These are phyloP conservation scores for Tigriopus japonicus DNA, from an alignment of 1,140 invertebrate genomes.

Conservation along the genomic window DNA sequence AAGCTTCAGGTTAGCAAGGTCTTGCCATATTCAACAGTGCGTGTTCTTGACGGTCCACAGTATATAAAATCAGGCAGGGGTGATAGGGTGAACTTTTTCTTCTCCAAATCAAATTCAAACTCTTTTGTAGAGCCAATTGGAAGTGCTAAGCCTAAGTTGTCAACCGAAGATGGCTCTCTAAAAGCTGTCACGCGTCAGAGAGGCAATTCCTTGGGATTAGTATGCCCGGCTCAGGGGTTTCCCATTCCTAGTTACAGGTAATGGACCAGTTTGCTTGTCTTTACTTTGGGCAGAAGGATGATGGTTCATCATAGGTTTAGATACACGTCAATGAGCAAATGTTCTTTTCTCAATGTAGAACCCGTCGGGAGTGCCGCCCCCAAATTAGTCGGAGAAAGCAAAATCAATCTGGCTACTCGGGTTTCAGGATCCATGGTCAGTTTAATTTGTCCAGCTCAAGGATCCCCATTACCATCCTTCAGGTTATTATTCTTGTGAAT, in stretches of 20 bases:
- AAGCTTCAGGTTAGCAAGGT: background rate
- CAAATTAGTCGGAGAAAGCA: slow-evolving; percentile 9
- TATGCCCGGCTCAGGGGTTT: background rate
- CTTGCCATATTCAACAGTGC: background rate
- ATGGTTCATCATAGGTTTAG: too few relatives aligned
- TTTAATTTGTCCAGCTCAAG: slow-evolving; percentile 14
- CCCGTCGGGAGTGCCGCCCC: slow-evolving; percentile 14
- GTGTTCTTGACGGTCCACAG: background rate
- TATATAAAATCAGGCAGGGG: background rate
- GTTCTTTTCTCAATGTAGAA: slow-evolving; percentile 3
- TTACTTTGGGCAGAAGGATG: too few relatives aligned
- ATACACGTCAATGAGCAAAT: too few relatives aligned
- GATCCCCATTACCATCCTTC: slow-evolving; percentile 13
- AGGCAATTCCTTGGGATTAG: background rate
- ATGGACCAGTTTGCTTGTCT: too few relatives aligned
- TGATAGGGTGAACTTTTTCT: too few relatives aligned
- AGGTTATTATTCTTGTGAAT: slow-evolving; percentile 9
- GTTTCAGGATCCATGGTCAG: background rate
- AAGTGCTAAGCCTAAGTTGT: slow-evolving; percentile 16
- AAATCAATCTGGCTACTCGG: background rate
- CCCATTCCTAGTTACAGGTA: slow-evolving; percentile 17
- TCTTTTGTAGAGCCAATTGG: slow-evolving; percentile 18
- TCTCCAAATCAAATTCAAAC: background rate
- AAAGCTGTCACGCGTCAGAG: background rate
- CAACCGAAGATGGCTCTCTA: background rate